Evolutionary conservation across 2,797 vertebrate species (phyloP), one percentile per base, ranked within the genome.

Genomic region (Chelon auratus): DNA sequence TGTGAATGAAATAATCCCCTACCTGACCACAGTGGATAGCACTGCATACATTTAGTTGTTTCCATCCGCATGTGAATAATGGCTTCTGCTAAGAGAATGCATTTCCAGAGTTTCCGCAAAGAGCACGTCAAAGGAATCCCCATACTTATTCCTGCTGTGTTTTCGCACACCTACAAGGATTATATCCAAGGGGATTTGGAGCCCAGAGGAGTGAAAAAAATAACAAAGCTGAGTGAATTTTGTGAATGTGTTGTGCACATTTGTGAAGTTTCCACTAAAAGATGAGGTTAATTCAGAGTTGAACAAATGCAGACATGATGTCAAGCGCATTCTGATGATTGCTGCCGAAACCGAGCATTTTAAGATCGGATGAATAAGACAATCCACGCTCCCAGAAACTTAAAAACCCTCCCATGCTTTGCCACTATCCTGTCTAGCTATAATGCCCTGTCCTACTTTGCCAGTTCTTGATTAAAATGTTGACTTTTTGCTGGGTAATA

Each of bases 401-500:
- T 64, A 20, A 14, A 67, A 66, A 45, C 12, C 40, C 45, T 62
- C 61, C 59, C 12, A 54, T 62, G 57, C 58, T 48, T 42, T 75
- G 66, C 50, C 61, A 39, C 72, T 68, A 77, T 77, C 65, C 82
- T 82, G 86, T 92, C 89, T 82, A 65, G 71, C 68, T 85, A 60
- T 74, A 78, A 89, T 72, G 81, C 81, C 87, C 86, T 86, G 93
- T 52, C 70, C 20, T 89, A 94, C 92, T 95, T 95, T 97, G 93
- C 95, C 95, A 95, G 93, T 90, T 96, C 96, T 96, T 97, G 97
- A 99, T 99, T 98, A 98, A 97, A 97, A 98, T 95, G 96, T 98
- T 97, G 96, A 96, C 96, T 97, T 97, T 93, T 97, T 97, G 96
- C 95, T 95, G 96, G 93, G 95, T 98, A 98, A 99, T 99, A 99